Conservation (phyloP, 2,888 invertebrate genomes). For the Oligia strigilis region DNA sequence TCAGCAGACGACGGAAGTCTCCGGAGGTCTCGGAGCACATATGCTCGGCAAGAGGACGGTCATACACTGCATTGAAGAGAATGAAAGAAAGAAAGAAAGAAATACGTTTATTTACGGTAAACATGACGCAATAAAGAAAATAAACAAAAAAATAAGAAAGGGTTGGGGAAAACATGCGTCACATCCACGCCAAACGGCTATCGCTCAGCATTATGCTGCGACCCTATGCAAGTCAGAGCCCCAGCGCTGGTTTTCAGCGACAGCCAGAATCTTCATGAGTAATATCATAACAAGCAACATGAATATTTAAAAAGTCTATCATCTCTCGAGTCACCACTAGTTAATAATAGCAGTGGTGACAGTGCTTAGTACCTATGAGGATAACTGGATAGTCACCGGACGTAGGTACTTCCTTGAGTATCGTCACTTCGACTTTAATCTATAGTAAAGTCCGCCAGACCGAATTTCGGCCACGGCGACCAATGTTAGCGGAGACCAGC, state of each 20-base stretch:
- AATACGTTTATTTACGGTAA: no score
- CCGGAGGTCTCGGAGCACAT: slow-evolving; percentile 95
- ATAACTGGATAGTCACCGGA: background rate
- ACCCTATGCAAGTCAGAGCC: no score
- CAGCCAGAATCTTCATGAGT: background rate
- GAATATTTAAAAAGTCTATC: background rate
- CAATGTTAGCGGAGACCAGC: no score
- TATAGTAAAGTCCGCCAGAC: no score
- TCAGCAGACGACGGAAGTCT: slow-evolving; percentile 94
- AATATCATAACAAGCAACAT: background rate
- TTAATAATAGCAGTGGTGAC: background rate
- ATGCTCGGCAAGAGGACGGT: slow-evolving; percentile 93
- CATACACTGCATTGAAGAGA: slow-evolving; percentile 88
- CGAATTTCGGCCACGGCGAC: no score
- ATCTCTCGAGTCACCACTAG: background rate
- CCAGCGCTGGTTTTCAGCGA: no score
- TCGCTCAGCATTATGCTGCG: no score
- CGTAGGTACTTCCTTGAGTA: background rate
- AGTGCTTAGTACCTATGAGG: background rate
- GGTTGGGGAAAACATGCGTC: no score
- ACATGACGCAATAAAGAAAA: no score
- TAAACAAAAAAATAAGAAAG: no score
- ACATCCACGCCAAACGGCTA: no score
- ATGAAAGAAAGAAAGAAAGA: no score
- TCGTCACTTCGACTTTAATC: background rate